phyloP scores from a whole-genome alignment of 2,888 invertebrate genomes.

The Thecophora atra region DNA sequence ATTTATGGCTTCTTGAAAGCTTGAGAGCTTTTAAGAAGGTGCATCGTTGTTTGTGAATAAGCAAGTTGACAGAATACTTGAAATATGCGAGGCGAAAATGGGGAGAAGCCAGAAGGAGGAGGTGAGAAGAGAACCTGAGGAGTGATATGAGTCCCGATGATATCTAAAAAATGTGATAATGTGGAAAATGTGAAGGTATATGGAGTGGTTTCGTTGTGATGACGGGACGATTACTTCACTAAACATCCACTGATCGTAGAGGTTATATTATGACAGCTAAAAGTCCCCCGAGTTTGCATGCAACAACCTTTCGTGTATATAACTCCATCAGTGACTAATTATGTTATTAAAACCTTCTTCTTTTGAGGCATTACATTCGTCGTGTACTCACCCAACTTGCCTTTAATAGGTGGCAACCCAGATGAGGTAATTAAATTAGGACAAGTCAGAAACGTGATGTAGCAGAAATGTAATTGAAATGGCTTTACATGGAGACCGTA shows the following conservation, averaged over 20 bases:
- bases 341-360: too few species aligned
- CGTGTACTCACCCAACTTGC: neutral
- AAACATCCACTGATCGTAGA: too few species aligned
- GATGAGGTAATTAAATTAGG: slow-evolving; percentile 35
- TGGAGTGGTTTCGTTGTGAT: too few species aligned
- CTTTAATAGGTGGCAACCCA: neutral
- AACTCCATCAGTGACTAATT: too few species aligned
- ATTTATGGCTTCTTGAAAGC: slow-evolving; percentile 28
- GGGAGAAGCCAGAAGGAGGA: neutral
- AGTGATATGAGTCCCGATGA: neutral
- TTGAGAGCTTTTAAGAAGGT: slow-evolving; percentile 8
- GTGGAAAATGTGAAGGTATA: neutral
- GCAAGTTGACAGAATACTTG: neutral
- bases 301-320: too few species aligned
- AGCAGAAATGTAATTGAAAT: slow-evolving; percentile 35
- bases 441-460: slow-evolving; percentile 11
- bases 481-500: slow-evolving; percentile 16
- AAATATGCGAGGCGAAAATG: neutral
- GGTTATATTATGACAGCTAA: too few species aligned
- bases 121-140: neutral
- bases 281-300: too few species aligned
- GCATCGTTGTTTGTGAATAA: neutral
- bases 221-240: too few species aligned
- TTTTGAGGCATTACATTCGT: too few species aligned
- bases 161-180: neutral